A percentile compares a stretch with the other conserved stretches of the same genome.
Conservation (phyloP, 2,888 invertebrate species). For the Pseudoips prasinana region DNA sequence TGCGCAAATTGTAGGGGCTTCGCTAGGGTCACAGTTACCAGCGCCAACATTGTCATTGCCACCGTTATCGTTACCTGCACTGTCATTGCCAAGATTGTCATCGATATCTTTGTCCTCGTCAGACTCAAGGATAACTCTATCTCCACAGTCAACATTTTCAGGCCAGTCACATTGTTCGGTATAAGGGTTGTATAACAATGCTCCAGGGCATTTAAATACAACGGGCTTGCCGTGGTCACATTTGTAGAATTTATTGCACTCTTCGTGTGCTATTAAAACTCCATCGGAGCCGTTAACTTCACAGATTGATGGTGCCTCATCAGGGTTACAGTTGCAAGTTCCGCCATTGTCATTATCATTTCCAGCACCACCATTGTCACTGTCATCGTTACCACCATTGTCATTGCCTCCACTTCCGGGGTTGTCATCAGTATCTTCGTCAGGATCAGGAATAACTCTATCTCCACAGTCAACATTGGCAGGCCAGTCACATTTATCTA, state of each 20-base stretch:
- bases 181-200: constrained; percentile 38
- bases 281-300: constrained; percentile 36
- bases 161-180: constrained; percentile 46
- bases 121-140: constrained; percentile 29
- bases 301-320: constrained; percentile 41
- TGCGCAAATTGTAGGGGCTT: constrained; percentile 39
- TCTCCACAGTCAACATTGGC: constrained; percentile 43
- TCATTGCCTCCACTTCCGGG: constrained; percentile 4
- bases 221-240: constrained; percentile 39
- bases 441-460: constrained; percentile 21
- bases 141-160: constrained; percentile 40
- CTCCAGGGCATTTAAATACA: constrained; percentile 25
- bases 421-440: constrained; percentile 5
- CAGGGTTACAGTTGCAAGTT: constrained; percentile 35
- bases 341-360: constrained; percentile 1
- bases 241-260: constrained; percentile 47
- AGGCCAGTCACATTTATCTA: constrained; percentile 43
- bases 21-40: constrained; percentile 25
- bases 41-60: constrained; percentile 2
- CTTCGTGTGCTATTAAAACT: constrained; percentile 40
- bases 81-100: not conserved
- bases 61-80: constrained; percentile 4
- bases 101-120: constrained; percentile 10
- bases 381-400: not conserved
- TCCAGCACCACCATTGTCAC: not conserved